These are phyloP conservation scores for Hirundichthys speculiger DNA, from an alignment of 2,113 vertebrate genomes.

Conservation along the genomic window DNA sequence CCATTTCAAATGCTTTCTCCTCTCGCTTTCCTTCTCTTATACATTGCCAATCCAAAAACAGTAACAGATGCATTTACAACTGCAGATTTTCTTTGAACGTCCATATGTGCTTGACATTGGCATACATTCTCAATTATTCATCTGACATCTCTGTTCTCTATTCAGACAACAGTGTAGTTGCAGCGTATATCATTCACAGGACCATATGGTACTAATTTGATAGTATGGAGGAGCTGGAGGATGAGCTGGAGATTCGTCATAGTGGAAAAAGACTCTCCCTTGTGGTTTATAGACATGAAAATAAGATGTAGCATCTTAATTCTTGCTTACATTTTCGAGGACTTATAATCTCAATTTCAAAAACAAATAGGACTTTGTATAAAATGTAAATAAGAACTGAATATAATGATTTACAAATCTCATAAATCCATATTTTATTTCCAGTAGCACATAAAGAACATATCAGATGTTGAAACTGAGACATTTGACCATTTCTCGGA, in stretches of 20 bases:
- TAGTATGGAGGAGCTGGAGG: slow-evolving; percentile 29
- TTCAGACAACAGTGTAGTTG: slow-evolving; percentile 18
- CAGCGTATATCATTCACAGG: slow-evolving; percentile 11
- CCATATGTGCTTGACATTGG: slow-evolving; percentile 43
- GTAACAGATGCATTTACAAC: slow-evolving; percentile 31
- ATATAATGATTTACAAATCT: too few species aligned
- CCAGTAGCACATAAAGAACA: too few species aligned
- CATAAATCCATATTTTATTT: too few species aligned
- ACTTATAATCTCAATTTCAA: too few species aligned
- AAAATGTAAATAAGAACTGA: too few species aligned
- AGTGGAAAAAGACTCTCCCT: slow-evolving; percentile 7
- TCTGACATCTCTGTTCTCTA: slow-evolving; percentile 13
- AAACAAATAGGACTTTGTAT: too few species aligned
- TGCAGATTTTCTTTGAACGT: slow-evolving; percentile 52
- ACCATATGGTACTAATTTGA: slow-evolving; percentile 53
- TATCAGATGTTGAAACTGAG: too few species aligned
- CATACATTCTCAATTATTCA: slow-evolving; percentile 27
- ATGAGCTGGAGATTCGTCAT: slow-evolving; percentile 38
- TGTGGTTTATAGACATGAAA: too few species aligned
- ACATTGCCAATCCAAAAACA: slow-evolving; percentile 29
- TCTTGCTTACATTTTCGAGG: too few species aligned
- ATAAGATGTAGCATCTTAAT: too few species aligned
- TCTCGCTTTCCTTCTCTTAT: slow-evolving; percentile 9
- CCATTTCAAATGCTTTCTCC: background rate
- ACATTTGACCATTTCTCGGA: too few species aligned